Conservation (phyloP, 2,888 invertebrate species). For the Hylaea fasciaria region DNA sequence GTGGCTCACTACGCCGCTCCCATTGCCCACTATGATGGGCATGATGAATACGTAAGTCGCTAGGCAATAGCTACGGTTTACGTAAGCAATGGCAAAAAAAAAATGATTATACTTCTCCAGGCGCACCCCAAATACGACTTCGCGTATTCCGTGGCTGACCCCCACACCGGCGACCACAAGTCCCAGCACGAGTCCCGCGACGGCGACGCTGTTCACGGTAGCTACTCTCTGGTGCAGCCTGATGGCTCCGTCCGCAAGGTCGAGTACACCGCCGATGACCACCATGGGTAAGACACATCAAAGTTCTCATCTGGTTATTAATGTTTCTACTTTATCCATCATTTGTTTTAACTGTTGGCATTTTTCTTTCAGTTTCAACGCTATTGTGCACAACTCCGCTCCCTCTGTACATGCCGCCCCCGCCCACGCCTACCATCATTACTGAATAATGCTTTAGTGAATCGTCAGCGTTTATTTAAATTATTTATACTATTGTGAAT, state of each 20-base stretch:
- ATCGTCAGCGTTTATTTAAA: constrained; percentile 9
- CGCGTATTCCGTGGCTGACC: constrained; percentile 82
- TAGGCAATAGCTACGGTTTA: too few relatives aligned
- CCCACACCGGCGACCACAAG: constrained; percentile 85
- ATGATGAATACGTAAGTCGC: constrained; percentile 52
- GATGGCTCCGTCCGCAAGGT: constrained; percentile 81
- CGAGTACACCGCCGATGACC: constrained; percentile 72
- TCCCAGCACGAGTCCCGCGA: constrained; percentile 81
- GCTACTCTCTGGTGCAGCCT: constrained; percentile 83
- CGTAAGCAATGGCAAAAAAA: too few relatives aligned
- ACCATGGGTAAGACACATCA: constrained; percentile 44
- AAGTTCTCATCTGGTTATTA: not conserved
- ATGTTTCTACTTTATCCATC: too few relatives aligned
- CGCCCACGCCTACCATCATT: constrained; percentile 64
- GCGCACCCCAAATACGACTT: constrained; percentile 76
- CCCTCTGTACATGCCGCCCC: constrained; percentile 69
- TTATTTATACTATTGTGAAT: constrained; percentile 56
- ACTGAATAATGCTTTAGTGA: constrained; percentile 46
- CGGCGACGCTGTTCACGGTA: constrained; percentile 85
- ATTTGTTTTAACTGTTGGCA: not conserved
- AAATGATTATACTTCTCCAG: constrained; percentile 43
- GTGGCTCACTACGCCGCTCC: constrained; percentile 48
- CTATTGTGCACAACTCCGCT: constrained; percentile 76
- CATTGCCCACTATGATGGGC: constrained; percentile 30
- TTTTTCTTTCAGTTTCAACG: constrained; percentile 65